Evolutionary conservation across 2,113 vertebrate species (phyloP).

Genomic region (Poecile atricapillus): DNA sequence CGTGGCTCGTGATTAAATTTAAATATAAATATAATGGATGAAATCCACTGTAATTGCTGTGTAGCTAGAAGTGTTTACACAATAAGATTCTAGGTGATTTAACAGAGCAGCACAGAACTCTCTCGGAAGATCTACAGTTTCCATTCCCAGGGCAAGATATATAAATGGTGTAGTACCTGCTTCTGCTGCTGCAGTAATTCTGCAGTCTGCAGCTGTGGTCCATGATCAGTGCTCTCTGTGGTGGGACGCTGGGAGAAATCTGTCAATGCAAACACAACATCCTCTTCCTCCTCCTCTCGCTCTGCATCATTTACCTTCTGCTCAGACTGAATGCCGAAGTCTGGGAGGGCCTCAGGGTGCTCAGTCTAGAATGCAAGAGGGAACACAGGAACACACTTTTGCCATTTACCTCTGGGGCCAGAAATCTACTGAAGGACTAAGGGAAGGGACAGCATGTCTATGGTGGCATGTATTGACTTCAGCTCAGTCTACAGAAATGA

Average conservation of each 20-base stretch:
- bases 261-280: slow-evolving; percentile 57
- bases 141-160: neutral
- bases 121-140: neutral
- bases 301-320: slow-evolving; percentile 64
- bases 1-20: slow-evolving; percentile 19
- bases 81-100: neutral
- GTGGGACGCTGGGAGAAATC: slow-evolving; percentile 68
- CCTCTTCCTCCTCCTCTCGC: slow-evolving; percentile 57
- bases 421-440: neutral
- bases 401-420: neutral
- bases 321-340: slow-evolving; percentile 72
- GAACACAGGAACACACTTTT: neutral
- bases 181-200: slow-evolving; percentile 83
- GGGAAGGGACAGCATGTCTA: neutral
- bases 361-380: slow-evolving; percentile 74
- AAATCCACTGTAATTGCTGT: slow-evolving; percentile 15
- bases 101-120: neutral
- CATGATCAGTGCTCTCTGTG: slow-evolving; percentile 55
- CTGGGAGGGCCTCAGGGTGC: slow-evolving; percentile 78
- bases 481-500: neutral
- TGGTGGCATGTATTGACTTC: neutral
- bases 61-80: neutral
- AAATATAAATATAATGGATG: slow-evolving; percentile 27
- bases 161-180: slow-evolving; percentile 76
- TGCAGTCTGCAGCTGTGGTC: slow-evolving; percentile 72